Base-by-base conservation (phyloP, 2,113 vertebrate species). In the Alligator mississippiensis region DNA sequence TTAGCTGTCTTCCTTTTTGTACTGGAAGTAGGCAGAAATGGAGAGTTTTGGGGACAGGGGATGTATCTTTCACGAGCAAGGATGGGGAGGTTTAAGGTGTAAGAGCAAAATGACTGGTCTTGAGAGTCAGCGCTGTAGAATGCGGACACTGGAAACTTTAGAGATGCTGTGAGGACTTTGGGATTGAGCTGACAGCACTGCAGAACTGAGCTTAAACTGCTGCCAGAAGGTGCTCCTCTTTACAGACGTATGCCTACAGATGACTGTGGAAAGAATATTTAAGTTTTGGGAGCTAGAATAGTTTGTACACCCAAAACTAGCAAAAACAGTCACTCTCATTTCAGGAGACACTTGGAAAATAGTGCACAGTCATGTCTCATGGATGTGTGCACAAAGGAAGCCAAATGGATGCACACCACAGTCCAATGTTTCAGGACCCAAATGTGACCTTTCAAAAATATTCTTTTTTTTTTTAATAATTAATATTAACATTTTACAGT, bases 391-490 rank as follows among this genome's bases (percentile, higher is more conserved):
- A 80, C 79, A 76, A 34, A 38, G 22, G 68, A 72, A 11, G 34
- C 47, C 47, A 47, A 74, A 38, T 24, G 12, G 14, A 47, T 25
- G 87, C 61, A 7, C 30, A 19, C 72, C 72, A 66, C 0, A 3
- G 84, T 38, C 82, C 84, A 34, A 72, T 61, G 55, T 34, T 82
- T 90, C 27, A 62, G 70, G 70, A 24, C 81, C 76, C n/a, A 2
- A 60, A 90, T 84, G 79, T 93, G 17, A 18, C 89, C 77, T 82
- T 54, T 93, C 64, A 88, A 82, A 79, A 47, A 11, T 13, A 74
- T 47, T 74, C 70, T 74, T 30, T 47, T 66, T 92, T 13, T 66
- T 89, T 96, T 90, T 66, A 95, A 95, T 93, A 93, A 95, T 88
- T 76, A 82, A 86, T 90, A 91, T 84, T 90, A 92, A 90, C 85